phyloP scores from a whole-genome alignment of 2,888 invertebrate genomes.

The Melanargia galathea region DNA sequence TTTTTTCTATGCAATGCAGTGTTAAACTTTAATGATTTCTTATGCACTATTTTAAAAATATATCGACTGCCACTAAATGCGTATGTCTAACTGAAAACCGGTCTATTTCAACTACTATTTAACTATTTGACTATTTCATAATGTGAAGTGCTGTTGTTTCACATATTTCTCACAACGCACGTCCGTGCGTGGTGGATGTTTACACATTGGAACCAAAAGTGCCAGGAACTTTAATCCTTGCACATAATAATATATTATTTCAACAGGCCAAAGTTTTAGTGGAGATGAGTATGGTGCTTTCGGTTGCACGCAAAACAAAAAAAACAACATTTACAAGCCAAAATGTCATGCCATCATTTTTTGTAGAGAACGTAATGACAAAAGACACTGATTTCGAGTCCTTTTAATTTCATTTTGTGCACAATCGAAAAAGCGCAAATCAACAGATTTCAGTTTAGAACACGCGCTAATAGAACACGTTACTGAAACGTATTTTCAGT shows the following conservation, averaged over 20 bases:
- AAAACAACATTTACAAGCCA: not conserved
- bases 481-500: not conserved
- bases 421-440: conserved; percentile 1
- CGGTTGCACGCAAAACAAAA: conserved; percentile 10
- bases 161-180: conserved; percentile 63
- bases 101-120: conserved; percentile 75
- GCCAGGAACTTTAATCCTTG: conserved; percentile 17
- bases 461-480: not conserved
- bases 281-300: conserved; percentile 7
- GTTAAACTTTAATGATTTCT: conserved; percentile 64
- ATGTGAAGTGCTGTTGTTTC: conserved; percentile 50
- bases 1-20: conserved; percentile 46
- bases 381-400: not conserved
- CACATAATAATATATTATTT: conserved; percentile 4
- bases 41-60: conserved; percentile 74
- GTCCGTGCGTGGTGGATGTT: conserved; percentile 48
- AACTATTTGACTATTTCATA: conserved; percentile 75
- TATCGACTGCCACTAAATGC: conserved; percentile 74
- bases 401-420: not conserved
- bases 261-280: conserved; percentile 7
- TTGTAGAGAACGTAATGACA: not conserved
- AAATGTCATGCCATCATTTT: not conserved
- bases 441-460: conserved; percentile 10
- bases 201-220: conserved; percentile 38
- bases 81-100: conserved; percentile 79